phyloP scores from a whole-genome alignment of 2,113 vertebrate genomes.

The Triplophysa dalaica region DNA sequence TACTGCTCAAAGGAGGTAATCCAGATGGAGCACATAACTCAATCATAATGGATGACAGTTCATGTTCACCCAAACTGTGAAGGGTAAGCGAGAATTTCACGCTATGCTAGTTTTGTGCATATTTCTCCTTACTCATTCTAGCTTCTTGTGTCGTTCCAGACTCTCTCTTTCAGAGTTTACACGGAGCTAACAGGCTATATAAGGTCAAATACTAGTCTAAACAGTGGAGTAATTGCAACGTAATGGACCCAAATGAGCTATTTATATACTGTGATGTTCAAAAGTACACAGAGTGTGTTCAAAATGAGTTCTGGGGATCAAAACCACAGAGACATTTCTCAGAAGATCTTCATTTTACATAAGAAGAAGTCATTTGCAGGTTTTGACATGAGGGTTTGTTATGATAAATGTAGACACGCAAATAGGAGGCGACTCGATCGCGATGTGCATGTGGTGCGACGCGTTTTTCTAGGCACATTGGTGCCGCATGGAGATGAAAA shows the following conservation, averaged over 20 bases:
- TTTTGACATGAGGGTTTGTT: too few relatives aligned
- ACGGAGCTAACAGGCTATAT: constrained; percentile 12
- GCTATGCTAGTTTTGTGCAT: constrained; percentile 35
- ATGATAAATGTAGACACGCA: too few relatives aligned
- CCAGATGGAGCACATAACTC: constrained; percentile 46
- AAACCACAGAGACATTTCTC: too few relatives aligned
- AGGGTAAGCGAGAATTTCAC: constrained; percentile 26
- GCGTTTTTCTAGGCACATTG: too few relatives aligned
- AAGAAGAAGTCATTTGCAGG: too few relatives aligned
- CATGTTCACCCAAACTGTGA: constrained; percentile 8
- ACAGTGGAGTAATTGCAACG: constrained; percentile 31
- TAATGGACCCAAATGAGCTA: constrained; percentile 42
- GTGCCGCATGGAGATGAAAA: too few relatives aligned
- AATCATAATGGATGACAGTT: constrained; percentile 32
- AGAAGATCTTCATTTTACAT: too few relatives aligned
- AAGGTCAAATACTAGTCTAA: constrained; percentile 39
- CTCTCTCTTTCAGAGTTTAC: background rate
- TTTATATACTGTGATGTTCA: constrained; percentile 34
- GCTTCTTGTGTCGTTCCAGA: background rate
- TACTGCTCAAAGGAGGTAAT: constrained; percentile 18
- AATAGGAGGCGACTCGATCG: too few relatives aligned
- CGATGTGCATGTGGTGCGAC: too few relatives aligned
- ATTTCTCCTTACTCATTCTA: background rate
- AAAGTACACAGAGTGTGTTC: too few relatives aligned
- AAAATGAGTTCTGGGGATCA: too few relatives aligned